Evolutionary conservation across 2,113 vertebrate species (phyloP).

Genomic region (Stegostoma tigrinum): DNA sequence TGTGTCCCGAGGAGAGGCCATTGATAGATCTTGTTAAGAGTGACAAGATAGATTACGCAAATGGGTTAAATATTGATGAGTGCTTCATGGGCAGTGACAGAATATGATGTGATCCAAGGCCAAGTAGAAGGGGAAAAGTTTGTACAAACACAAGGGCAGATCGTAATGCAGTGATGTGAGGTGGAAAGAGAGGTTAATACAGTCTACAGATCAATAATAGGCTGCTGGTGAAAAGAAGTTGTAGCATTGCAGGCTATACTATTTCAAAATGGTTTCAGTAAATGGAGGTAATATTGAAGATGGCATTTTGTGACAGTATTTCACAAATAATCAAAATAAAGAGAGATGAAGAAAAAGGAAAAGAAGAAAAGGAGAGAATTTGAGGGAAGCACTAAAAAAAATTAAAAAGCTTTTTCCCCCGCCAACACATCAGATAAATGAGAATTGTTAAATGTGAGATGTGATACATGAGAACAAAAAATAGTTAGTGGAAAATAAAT

Average conservation of each 20-base stretch:
- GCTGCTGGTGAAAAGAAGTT: not conserved
- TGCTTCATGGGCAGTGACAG: not conserved
- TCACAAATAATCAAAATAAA: not conserved
- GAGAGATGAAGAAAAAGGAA: not conserved
- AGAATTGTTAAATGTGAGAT: not conserved
- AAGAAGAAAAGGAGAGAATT: not conserved
- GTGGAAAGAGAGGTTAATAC: not conserved
- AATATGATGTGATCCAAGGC: not conserved
- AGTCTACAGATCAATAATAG: not conserved
- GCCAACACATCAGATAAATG: too few species aligned
- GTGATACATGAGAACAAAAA: not conserved
- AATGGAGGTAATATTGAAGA: not conserved
- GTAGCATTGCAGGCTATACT: not conserved
- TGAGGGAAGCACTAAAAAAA: not conserved
- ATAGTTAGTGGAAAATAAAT: not conserved
- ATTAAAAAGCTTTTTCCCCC: not conserved
- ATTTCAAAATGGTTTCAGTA: not conserved
- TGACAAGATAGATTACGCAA: not conserved
- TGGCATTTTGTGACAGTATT: not conserved
- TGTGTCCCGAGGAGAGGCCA: not conserved
- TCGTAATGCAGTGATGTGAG: not conserved
- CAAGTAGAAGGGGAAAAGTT: not conserved
- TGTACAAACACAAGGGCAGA: not conserved
- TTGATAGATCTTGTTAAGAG: not conserved
- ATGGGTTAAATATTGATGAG: not conserved